Evolutionary conservation across 2,113 vertebrate species (phyloP).

Genomic region (Phrynosoma platyrhinos): DNA sequence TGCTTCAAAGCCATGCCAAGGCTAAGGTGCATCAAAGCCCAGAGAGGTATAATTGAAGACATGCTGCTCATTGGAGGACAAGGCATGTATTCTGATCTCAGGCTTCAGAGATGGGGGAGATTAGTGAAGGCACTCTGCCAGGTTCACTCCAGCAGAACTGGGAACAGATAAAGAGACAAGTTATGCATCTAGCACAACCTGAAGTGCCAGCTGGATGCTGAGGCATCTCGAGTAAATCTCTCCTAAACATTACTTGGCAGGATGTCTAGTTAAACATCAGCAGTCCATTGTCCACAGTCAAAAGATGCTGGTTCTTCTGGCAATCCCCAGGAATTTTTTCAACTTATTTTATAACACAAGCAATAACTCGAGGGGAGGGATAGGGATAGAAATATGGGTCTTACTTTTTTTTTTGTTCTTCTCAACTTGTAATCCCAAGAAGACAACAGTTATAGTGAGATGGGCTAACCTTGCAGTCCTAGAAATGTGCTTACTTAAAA

Average conservation of each 20-base stretch:
- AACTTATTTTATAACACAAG: neutral
- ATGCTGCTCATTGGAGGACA: slow-evolving; percentile 15
- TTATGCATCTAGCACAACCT: neutral
- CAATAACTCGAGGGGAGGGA: neutral
- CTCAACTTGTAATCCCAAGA: neutral
- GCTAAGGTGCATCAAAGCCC: slow-evolving; percentile 14
- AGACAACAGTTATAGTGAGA: neutral
- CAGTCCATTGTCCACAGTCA: neutral
- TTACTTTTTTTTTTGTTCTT: neutral
- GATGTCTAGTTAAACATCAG: neutral
- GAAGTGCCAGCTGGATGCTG: neutral
- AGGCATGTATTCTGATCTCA: slow-evolving; percentile 15
- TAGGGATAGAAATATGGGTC: neutral
- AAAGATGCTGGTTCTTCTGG: neutral
- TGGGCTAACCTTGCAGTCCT: neutral
- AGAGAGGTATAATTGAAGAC: slow-evolving; percentile 21
- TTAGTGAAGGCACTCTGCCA: neutral
- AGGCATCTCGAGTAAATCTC: neutral
- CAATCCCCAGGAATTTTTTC: neutral
- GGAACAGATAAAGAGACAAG: neutral
- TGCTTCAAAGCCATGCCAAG: slow-evolving; percentile 5
- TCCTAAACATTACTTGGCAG: neutral
- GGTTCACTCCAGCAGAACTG: neutral
- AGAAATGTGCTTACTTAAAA: too few species aligned
- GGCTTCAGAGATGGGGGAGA: slow-evolving; percentile 1